Evolutionary conservation across 2,888 invertebrate genomes (phyloP).

Genomic region (Dusona sp.): DNA sequence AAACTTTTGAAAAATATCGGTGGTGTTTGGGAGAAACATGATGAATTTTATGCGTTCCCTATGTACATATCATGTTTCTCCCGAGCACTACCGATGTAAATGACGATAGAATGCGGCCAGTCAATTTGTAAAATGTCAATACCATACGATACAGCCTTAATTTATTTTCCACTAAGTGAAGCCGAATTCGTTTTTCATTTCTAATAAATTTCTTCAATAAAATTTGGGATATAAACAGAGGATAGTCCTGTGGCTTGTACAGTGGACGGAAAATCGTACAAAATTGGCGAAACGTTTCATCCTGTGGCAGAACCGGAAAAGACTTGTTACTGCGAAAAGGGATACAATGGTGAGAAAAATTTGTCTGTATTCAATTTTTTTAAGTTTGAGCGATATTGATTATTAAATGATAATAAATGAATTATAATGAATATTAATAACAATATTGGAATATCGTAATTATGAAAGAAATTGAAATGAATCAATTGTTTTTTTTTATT

Average conservation of each 20-base stretch:
- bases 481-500: background rate
- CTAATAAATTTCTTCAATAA: background rate
- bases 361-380: background rate
- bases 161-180: background rate
- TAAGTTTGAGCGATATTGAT: too few species aligned
- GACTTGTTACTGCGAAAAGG: conserved; percentile 72
- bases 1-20: background rate
- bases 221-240: background rate
- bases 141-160: background rate
- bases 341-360: conserved; percentile 67
- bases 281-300: conserved; percentile 75
- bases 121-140: background rate
- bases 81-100: too few species aligned
- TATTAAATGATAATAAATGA: too few species aligned
- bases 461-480: background rate
- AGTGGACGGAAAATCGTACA: conserved; percentile 75
- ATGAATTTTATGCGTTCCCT: too few species aligned
- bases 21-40: too few species aligned
- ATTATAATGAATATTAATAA: too few species aligned
- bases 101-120: background rate
- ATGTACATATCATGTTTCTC: too few species aligned
- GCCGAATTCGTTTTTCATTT: background rate
- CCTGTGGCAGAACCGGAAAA: conserved; percentile 67
- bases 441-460: background rate
- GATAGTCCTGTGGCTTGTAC: conserved; percentile 69